Percentiles rank a stretch among this genome's conserved stretches.
phyloP scores from a whole-genome alignment of 2,113 vertebrate species.

The Pandion haliaetus region DNA sequence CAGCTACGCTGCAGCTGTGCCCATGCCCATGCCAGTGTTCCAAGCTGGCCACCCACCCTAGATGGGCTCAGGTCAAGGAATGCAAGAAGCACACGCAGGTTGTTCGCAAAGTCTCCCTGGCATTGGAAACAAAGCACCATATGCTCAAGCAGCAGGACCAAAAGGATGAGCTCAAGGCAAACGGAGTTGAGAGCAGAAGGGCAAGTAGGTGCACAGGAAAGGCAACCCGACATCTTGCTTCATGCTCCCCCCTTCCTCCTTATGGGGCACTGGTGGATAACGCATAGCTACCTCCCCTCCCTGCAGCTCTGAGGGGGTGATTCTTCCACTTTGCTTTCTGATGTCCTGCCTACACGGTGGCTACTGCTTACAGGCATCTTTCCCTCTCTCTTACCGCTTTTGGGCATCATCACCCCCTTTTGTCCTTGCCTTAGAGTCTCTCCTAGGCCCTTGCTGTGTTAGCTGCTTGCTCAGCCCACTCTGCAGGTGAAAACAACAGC shows the following conservation, averaged over 20 bases:
- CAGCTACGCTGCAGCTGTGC: background rate
- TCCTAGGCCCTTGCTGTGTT: background rate
- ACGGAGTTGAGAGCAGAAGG: background rate
- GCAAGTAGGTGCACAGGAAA: background rate
- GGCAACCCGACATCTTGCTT: background rate
- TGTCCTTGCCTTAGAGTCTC: background rate
- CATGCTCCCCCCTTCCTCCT: background rate
- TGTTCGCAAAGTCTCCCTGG: background rate
- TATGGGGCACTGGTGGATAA: background rate
- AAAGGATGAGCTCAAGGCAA: background rate
- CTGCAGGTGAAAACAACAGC: background rate
- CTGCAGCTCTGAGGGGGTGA: rapidly evolving
- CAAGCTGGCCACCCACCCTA: background rate
- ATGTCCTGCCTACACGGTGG: background rate
- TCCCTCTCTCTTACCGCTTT: background rate
- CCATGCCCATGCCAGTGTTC: background rate
- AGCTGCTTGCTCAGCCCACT: background rate
- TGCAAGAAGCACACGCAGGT: background rate
- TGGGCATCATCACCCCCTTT: background rate
- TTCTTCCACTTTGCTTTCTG: background rate
- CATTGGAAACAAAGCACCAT: background rate
- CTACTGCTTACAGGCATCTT: background rate
- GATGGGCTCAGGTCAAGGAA: background rate
- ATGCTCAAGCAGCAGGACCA: background rate
- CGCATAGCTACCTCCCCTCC: rapidly evolving